These are phyloP conservation scores for Aegithalos caudatus DNA, from an alignment of 2,113 vertebrate genomes.

Conservation along the genomic window DNA sequence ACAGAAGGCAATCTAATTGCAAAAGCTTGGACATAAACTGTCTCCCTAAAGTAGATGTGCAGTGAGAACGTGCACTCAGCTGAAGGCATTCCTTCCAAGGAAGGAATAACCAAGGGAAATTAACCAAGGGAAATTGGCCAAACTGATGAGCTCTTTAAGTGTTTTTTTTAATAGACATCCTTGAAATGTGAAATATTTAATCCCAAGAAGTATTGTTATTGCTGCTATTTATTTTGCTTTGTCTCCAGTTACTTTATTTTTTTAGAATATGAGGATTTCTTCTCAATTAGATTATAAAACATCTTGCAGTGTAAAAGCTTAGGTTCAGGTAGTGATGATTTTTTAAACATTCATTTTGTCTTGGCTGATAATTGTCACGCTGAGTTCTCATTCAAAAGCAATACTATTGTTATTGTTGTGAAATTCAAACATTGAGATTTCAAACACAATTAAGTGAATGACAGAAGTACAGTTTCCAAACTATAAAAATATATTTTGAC, in stretches of 20 bases:
- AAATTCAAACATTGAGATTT: slow-evolving; percentile 2
- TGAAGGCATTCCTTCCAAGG: not conserved
- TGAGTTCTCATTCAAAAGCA: not conserved
- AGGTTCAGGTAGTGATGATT: not conserved
- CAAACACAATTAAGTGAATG: not conserved
- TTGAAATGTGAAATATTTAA: slow-evolving; percentile 23
- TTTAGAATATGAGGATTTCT: not conserved
- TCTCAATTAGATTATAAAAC: not conserved
- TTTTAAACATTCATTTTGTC: not conserved
- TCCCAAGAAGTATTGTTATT: not conserved
- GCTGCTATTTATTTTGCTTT: not conserved
- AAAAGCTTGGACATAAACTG: not conserved
- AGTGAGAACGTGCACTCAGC: not conserved
- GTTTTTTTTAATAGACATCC: not conserved
- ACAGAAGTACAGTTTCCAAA: not conserved
- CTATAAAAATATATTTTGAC: not conserved
- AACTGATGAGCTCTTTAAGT: not conserved
- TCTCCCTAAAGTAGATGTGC: not conserved
- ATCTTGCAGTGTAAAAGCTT: not conserved
- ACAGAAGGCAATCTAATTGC: not conserved
- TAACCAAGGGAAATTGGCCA: not conserved
- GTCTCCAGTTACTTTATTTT: not conserved
- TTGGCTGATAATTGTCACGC: not conserved
- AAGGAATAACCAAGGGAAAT: not conserved
- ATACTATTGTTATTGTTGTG: not conserved